Evolutionary conservation across 2,113 vertebrate genomes (phyloP).

Genomic region (Nannobrachium achirus): DNA sequence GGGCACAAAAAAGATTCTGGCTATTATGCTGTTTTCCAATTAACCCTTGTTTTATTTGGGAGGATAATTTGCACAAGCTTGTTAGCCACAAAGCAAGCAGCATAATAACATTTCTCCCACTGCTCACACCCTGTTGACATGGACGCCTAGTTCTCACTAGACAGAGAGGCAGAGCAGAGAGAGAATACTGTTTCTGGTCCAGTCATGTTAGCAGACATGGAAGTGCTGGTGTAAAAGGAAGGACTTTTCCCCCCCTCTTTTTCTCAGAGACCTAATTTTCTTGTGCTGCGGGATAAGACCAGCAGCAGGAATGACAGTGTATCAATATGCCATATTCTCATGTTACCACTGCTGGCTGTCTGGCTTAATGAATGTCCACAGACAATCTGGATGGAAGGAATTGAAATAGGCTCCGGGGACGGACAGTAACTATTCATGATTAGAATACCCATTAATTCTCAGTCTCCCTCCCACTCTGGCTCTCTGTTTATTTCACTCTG

Average conservation of each 20-base stretch:
- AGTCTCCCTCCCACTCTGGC: constrained; percentile 30
- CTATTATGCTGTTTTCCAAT: constrained; percentile 2
- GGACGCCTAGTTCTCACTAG: no score
- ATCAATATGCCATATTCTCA: constrained; percentile 61
- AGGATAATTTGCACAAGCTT: constrained; percentile 4
- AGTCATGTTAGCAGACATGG: constrained; percentile 18
- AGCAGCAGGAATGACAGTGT: constrained; percentile 49
- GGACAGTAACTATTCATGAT: constrained; percentile 43
- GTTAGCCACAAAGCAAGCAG: constrained; percentile 4
- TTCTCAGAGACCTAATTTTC: constrained; percentile 40
- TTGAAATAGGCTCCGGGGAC: constrained; percentile 45
- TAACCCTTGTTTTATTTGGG: neutral
- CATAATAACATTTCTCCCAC: no score
- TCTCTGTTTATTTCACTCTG: constrained; percentile 9
- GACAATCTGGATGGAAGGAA: constrained; percentile 61
- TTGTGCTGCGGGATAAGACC: constrained; percentile 40
- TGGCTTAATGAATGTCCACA: constrained; percentile 67
- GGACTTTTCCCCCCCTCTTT: neutral
- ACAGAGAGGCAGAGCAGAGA: constrained; percentile 18
- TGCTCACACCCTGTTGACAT: no score
- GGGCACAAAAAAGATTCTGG: constrained; percentile 1
- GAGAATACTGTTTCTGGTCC: constrained; percentile 6
- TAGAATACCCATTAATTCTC: constrained; percentile 52
- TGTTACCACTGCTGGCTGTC: constrained; percentile 50
- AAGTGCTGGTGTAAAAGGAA: constrained; percentile 21